Conservation (phyloP, 2,797 vertebrate species). For the Sitta carolinensis region DNA sequence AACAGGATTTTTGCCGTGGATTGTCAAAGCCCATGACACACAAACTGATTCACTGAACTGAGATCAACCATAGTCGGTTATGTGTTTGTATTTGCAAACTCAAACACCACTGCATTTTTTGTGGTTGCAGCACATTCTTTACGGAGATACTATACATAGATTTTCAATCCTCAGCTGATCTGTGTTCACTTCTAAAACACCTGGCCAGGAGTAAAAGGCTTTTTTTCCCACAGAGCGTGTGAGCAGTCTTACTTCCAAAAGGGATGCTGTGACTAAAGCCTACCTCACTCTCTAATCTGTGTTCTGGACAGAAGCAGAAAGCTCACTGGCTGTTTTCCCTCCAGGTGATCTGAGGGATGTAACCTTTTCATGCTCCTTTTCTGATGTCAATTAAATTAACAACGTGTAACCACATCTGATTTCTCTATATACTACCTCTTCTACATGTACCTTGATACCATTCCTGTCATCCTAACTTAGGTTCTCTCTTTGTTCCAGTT, state of each 20-base stretch:
- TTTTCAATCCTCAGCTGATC: not conserved
- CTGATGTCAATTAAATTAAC: not conserved
- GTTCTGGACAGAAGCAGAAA: not conserved
- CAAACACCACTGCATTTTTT: not conserved
- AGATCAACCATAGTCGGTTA: not conserved
- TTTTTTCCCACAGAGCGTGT: not conserved
- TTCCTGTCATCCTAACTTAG: not conserved
- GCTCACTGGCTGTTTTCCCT: not conserved
- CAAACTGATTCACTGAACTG: not conserved
- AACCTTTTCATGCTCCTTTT: not conserved
- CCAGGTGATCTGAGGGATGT: not conserved
- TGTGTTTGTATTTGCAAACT: not conserved
- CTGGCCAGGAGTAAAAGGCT: not conserved
- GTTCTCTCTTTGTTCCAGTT: not conserved
- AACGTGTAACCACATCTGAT: not conserved
- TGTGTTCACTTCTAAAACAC: not conserved
- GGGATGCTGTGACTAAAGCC: not conserved
- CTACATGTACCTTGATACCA: not conserved
- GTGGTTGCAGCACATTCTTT: not conserved
- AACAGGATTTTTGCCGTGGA: not conserved
- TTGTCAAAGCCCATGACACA: not conserved
- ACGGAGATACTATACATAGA: not conserved
- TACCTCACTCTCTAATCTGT: not conserved
- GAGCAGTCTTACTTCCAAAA: not conserved
- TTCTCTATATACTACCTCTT: constrained; percentile 5